phyloP scores from a whole-genome alignment of 2,797 vertebrate species.

The Enteromius paludinosus region DNA sequence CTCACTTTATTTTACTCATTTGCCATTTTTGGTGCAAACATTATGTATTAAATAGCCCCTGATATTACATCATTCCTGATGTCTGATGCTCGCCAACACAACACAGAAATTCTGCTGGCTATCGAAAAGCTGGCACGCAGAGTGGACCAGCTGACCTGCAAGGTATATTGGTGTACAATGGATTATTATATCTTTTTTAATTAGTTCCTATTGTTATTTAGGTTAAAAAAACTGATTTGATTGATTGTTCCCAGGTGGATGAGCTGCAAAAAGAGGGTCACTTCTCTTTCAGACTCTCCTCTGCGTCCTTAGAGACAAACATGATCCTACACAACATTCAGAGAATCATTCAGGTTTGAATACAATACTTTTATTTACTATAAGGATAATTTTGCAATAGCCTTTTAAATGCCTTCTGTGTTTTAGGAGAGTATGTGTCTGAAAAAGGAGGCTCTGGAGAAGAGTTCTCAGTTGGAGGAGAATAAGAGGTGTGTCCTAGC shows the following conservation, averaged over 20 bases:
- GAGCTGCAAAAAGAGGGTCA: constrained; percentile 77
- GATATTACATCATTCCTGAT: constrained; percentile 84
- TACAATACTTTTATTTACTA: not conserved
- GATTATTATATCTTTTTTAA: not conserved
- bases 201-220: not conserved
- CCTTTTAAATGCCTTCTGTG: not conserved
- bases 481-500: constrained; percentile 79
- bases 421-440: constrained; percentile 83
- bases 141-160: constrained; percentile 81
- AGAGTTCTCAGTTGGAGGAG: constrained; percentile 82
- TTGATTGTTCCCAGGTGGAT: constrained; percentile 75
- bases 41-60: constrained; percentile 58
- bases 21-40: not conserved
- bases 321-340: constrained; percentile 87
- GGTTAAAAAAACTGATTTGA: not conserved
- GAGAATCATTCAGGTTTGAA: constrained; percentile 82
- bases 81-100: constrained; percentile 84
- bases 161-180: constrained; percentile 68
- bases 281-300: constrained; percentile 71
- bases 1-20: not conserved
- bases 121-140: constrained; percentile 83
- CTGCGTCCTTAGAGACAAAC: constrained; percentile 83
- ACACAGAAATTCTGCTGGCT: constrained; percentile 82
- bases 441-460: constrained; percentile 85
- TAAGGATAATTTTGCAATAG: not conserved